These are phyloP conservation scores for Mnemiopsis leidyi DNA, from an alignment of 37 sponge, comb jelly and placozoan species.

Conservation along the genomic window DNA sequence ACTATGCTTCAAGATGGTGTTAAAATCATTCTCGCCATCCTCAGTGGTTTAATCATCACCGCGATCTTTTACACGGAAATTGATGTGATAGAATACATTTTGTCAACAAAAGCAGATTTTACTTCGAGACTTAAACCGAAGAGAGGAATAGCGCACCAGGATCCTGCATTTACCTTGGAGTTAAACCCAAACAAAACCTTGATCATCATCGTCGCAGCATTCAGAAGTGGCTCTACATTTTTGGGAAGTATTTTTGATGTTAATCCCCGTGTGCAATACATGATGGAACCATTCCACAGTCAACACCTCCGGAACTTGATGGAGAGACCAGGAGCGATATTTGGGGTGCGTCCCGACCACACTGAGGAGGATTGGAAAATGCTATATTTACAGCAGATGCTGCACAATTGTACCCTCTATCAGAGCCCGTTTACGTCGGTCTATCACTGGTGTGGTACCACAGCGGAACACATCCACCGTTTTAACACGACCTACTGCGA, in stretches of 20 bases:
- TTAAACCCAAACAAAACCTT: not conserved
- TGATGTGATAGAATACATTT: too few relatives aligned
- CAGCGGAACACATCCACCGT: not conserved
- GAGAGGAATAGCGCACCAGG: too few relatives aligned
- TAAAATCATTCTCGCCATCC: too few relatives aligned
- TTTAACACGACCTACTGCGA: not conserved
- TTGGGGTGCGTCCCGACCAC: not conserved
- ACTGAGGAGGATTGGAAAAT: not conserved
- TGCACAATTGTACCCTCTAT: not conserved
- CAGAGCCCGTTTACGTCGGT: not conserved
- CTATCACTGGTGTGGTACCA: not conserved
- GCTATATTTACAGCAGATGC: slow-evolving; percentile 23
- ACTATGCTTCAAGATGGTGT: too few relatives aligned
- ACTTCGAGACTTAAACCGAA: too few relatives aligned
- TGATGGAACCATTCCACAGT: slow-evolving; percentile 2
- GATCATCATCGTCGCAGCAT: not conserved
- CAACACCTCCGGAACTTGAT: not conserved
- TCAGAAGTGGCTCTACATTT: not conserved
- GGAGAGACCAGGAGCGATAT: not conserved
- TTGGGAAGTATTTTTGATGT: slow-evolving; percentile 7
- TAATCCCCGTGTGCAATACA: not conserved
- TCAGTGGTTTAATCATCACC: too few relatives aligned
- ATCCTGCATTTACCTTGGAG: not conserved
- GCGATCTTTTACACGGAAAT: too few relatives aligned
- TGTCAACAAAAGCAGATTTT: too few relatives aligned